Base-by-base conservation (phyloP, 1,140 invertebrate genomes). In the Hermetia illucens region DNA sequence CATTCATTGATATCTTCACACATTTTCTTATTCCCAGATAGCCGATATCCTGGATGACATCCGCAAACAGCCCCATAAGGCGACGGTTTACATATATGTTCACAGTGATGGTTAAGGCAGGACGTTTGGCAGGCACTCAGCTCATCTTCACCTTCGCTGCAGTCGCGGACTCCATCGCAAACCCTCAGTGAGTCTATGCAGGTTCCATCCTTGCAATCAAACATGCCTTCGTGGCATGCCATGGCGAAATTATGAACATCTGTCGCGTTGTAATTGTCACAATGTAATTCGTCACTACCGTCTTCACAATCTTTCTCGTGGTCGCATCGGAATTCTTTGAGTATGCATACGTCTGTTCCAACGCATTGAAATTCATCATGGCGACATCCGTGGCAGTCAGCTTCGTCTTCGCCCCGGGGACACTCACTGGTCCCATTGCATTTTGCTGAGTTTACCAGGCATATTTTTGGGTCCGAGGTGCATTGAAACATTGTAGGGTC, bases 1-100 rank as follows among this genome's bases (percentile, higher is more conserved):
- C 85, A 89, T 57, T 86, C 82, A 55, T 87, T 69, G 4, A 74
- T 64, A 59, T 86, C 82, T 36, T 54, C 35, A 42, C 72, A 78
- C 5, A 64, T 53, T 22, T 53, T 55, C 2, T 52, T 52, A 38
- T 74, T 68, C 2, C 49, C 21, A 9, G 48, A 47, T 15, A 88
- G 62, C 1, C 72, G 62, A 53, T 82, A 95, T 2, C 81, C 86
- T 2, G 74, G 60, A 12, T 68, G 65, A 59, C 92, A 93, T 13
- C 71, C 71, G 55, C 92, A 96, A 2, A 63, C 52, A 1, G 58
- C 61, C 1, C 57, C 55, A 13, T 60, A 53, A 3, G 58, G 53
- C 3, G 51, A 50, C 3, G 66, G 55, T 2, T 41, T 45, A 37
- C 69, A 71, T 29, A 60, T 53, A 47, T 70, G 66, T 42, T 65